Evolutionary conservation across 1,140 invertebrate species (phyloP).

Genomic region (Anthonomus grandis): DNA sequence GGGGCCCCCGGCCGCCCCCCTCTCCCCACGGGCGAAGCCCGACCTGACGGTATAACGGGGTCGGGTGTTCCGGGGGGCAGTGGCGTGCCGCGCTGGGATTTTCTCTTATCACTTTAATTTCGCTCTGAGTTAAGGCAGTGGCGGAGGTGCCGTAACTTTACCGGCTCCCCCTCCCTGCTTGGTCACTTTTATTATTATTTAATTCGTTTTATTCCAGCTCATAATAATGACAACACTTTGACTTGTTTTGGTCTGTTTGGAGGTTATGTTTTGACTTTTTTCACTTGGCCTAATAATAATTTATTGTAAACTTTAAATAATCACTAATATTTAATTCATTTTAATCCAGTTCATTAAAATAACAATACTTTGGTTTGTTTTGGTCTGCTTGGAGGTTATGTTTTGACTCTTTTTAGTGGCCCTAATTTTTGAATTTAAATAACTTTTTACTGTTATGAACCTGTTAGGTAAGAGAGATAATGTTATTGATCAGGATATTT

Average conservation of each 20-base stretch:
- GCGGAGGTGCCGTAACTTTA: conserved; percentile 21
- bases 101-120: conserved; percentile 43
- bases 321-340: neutral
- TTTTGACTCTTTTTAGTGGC: too few species aligned
- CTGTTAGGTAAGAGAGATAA: too few species aligned
- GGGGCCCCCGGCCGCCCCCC: conserved; percentile 14
- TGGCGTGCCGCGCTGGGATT: conserved; percentile 32
- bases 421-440: too few species aligned
- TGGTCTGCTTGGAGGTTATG: neutral
- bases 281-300: too few species aligned
- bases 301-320: too few species aligned
- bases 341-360: neutral
- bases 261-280: too few species aligned
- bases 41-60: conserved; percentile 18
- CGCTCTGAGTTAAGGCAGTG: conserved; percentile 28
- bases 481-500: too few species aligned
- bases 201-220: neutral
- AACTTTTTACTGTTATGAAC: too few species aligned
- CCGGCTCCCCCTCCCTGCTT: too few species aligned
- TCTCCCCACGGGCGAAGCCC: conserved; percentile 4
- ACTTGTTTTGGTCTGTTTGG: neutral
- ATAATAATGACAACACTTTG: neutral
- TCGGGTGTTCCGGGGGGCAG: conserved; percentile 30
- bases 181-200: neutral
- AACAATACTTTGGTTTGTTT: neutral